Conservation (phyloP, 2,797 vertebrate genomes). For the Sciurus carolinensis region DNA sequence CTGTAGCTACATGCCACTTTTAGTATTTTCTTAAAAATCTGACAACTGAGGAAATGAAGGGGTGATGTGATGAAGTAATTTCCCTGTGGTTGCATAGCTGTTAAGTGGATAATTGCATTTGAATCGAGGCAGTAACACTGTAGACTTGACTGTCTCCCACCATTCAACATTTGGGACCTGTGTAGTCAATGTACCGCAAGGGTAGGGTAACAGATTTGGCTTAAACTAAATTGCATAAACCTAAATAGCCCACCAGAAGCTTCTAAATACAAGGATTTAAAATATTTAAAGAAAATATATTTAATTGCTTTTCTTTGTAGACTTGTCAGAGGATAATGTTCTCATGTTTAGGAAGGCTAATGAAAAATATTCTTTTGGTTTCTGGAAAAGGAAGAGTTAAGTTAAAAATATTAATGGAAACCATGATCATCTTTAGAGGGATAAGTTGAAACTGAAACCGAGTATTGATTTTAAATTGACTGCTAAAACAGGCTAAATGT, state of each 20-base stretch:
- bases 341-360: not conserved
- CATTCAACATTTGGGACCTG: not conserved
- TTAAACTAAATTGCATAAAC: not conserved
- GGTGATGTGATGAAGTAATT: not conserved
- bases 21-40: not conserved
- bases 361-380: slow-evolving; percentile 40
- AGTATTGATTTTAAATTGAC: slow-evolving; percentile 6
- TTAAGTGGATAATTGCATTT: not conserved
- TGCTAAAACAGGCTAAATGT: not conserved
- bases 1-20: not conserved
- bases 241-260: not conserved
- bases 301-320: not conserved
- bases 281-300: not conserved
- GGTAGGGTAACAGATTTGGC: not conserved
- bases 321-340: not conserved
- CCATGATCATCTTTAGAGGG: not conserved
- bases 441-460: not conserved
- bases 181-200: not conserved
- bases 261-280: not conserved
- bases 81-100: not conserved
- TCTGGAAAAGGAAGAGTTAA: not conserved
- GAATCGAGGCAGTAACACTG: not conserved
- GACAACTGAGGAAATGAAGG: not conserved
- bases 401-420: not conserved
- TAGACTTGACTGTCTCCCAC: not conserved